Percentiles rank a stretch among this genome's conserved stretches.
These are phyloP conservation scores for Eubucco bourcierii DNA, from an alignment of 2,113 vertebrate species.

Conservation along the genomic window DNA sequence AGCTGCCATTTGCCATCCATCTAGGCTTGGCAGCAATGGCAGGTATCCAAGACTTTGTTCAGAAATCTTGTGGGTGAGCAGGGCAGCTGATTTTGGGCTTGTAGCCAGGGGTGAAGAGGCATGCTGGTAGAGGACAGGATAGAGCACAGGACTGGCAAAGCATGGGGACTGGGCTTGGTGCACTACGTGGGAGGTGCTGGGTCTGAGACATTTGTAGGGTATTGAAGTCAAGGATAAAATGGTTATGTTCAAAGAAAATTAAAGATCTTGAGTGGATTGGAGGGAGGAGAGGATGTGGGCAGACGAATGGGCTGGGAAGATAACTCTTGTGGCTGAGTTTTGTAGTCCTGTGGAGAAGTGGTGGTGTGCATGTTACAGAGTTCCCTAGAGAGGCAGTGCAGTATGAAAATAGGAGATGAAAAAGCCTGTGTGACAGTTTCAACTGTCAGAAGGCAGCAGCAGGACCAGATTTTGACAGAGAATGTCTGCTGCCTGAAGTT, in stretches of 20 bases:
- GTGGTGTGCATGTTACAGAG: slow-evolving; percentile 36
- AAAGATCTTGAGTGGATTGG: neutral
- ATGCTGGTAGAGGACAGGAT: neutral
- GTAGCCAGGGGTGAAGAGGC: neutral
- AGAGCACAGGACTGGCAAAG: neutral
- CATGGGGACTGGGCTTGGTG: neutral
- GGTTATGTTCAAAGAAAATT: slow-evolving; percentile 39
- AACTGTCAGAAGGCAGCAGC: slow-evolving; percentile 30
- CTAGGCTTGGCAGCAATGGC: neutral
- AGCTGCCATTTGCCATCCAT: neutral
- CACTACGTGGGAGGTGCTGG: neutral
- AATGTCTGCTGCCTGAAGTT: neutral
- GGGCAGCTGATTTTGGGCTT: neutral
- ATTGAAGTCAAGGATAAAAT: slow-evolving; percentile 26
- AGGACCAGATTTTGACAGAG: neutral
- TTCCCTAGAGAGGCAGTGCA: slow-evolving; percentile 37
- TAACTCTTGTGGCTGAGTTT: slow-evolving; percentile 46
- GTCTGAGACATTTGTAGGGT: neutral
- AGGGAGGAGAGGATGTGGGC: slow-evolving; percentile 56
- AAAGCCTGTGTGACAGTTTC: slow-evolving; percentile 30
- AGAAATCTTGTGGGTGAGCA: neutral
- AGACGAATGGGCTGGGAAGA: slow-evolving; percentile 52
- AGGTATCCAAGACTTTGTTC: neutral
- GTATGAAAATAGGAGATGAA: slow-evolving; percentile 63
- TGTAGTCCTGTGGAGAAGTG: slow-evolving; percentile 30